Conservation (phyloP, 2,113 vertebrate species). For the Neoarius graeffei region DNA sequence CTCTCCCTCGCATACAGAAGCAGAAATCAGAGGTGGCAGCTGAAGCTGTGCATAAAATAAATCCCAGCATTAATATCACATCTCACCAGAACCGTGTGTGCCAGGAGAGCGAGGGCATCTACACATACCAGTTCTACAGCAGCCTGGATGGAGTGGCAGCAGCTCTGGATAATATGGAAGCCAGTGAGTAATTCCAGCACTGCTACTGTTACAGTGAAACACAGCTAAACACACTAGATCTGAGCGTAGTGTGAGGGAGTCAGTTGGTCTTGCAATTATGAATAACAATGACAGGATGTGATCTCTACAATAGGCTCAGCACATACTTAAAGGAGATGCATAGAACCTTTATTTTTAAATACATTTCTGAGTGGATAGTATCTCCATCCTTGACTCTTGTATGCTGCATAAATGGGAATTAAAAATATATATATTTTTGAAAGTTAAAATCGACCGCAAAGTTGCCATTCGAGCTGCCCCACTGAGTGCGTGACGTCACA, state of each 20-base stretch:
- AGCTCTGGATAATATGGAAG: slow-evolving; percentile 83
- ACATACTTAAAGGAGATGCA: no score
- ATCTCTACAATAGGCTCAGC: not conserved
- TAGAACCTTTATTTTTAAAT: no score
- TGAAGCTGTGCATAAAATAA: slow-evolving; percentile 72
- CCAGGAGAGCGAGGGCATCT: slow-evolving; percentile 74
- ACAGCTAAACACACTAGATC: not conserved
- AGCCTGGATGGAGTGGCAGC: slow-evolving; percentile 75
- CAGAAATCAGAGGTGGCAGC: slow-evolving; percentile 80
- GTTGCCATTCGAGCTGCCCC: no score
- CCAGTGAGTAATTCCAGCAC: slow-evolving; percentile 73
- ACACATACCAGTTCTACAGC: slow-evolving; percentile 75
- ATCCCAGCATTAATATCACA: slow-evolving; percentile 73
- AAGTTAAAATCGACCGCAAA: no score
- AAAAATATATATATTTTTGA: no score
- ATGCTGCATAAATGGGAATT: no score
- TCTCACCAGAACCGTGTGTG: slow-evolving; percentile 76
- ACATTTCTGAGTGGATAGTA: no score
- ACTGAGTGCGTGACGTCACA: no score
- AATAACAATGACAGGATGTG: not conserved
- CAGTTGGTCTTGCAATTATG: not conserved
- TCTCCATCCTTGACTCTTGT: no score
- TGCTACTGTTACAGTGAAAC: not conserved
- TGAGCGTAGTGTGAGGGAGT: not conserved
- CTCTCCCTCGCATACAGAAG: slow-evolving; percentile 66